Base-by-base conservation (phyloP, 2,113 vertebrate genomes). In the Neomonachus schauinslandi region DNA sequence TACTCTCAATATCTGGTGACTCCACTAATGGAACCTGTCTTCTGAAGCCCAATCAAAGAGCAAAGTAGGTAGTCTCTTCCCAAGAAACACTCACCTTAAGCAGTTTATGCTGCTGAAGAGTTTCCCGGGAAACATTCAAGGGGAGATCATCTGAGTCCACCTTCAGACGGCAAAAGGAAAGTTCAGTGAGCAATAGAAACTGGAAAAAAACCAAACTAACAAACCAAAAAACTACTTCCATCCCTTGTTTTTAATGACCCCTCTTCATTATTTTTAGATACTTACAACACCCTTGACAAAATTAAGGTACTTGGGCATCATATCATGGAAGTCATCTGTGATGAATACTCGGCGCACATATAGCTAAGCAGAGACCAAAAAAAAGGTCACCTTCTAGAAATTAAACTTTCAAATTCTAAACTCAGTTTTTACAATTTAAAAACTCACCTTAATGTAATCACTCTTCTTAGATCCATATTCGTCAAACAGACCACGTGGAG, bases 271-370 rank as follows among this genome's bases (percentile, higher is more conserved):
- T 28, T 10, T 89, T 31, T 0, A 67, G 96, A 98, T 97, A 99
- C 99, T 99, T 98, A 99, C 99, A 98, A 99, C 99, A 97, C 99
- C 99, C 98, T 99, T 99, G 97, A 99, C 96, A 0, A 99, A 99
- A 97, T 99, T 99, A 49, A 99, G 99, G 65, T 99, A 99, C 95
- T 99, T 99, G 86, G 99, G 99, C 99, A 99, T 99, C 99, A 99
- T 99, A 95, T 99, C 99, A 83, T 99, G 99, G 99, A 99, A 99
- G 97, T 99, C 99, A 8, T 99, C 99, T 0, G 99, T 99, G 99
- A 99, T 99, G 98, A 99, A 99, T 63, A 99, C 99, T 98, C 99
- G 99, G 93, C 99, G 99, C 92, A 99, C 99, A 9, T 99, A 99
- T 7, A 99, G 98, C 99, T 99, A 98, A 21, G 83, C 61, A 57